phyloP scores from a whole-genome alignment of 2,888 invertebrate species.

The Melanostoma scalare region DNA sequence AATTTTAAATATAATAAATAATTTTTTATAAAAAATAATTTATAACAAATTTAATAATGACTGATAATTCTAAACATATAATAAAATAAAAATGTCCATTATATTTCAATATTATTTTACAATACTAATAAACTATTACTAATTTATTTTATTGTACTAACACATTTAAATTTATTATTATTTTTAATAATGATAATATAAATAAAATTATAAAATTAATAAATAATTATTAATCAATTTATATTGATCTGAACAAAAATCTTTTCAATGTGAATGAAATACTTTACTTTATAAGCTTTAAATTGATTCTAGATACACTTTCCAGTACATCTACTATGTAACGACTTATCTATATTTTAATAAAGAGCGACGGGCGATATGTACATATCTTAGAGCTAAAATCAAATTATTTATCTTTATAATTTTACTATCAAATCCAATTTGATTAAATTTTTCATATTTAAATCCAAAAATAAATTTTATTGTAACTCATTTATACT shows the following conservation, averaged over 20 bases:
- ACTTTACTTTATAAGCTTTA: too few species aligned
- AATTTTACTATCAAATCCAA: constrained; percentile 88
- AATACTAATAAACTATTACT: constrained; percentile 85
- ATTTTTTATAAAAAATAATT: constrained; percentile 83
- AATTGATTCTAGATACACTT: too few species aligned
- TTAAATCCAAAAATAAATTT: constrained; percentile 82
- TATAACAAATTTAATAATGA: constrained; percentile 82
- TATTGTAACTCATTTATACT: constrained; percentile 88
- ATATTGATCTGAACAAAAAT: too few species aligned
- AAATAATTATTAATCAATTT: too few species aligned
- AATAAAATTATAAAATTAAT: too few species aligned
- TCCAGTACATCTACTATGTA: too few species aligned
- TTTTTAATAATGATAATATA: constrained; percentile 80
- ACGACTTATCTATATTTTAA: too few species aligned
- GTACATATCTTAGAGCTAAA: constrained; percentile 87
- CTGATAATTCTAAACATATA: constrained; percentile 85
- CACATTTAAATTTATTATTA: constrained; percentile 82
- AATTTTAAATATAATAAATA: constrained; percentile 81
- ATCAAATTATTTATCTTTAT: constrained; percentile 83
- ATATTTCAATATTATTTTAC: constrained; percentile 84
- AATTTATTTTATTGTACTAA: constrained; percentile 83
- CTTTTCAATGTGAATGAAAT: too few species aligned
- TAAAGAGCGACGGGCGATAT: constrained; percentile 92
- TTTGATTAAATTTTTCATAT: constrained; percentile 84
- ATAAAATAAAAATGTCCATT: constrained; percentile 82